Conservation (phyloP, 2,888 invertebrate genomes). For the Cryptus viduatorius region DNA sequence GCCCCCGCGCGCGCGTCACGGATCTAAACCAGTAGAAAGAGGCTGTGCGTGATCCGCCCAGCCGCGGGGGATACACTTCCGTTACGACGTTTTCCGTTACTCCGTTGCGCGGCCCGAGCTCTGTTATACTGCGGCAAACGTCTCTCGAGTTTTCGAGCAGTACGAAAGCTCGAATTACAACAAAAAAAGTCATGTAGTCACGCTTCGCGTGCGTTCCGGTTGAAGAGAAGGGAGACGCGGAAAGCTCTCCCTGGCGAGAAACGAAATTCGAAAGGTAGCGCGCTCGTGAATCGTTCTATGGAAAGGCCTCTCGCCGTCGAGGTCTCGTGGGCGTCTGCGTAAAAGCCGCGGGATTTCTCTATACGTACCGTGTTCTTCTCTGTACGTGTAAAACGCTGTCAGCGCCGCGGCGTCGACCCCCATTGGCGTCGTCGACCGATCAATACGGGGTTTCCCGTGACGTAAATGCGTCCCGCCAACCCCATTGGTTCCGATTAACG, state of each 20-base stretch:
- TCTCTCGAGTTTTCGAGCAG: not conserved
- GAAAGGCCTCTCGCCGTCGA: slow-evolving; percentile 22
- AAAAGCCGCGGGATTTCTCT: slow-evolving; percentile 20
- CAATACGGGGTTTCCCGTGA: slow-evolving; percentile 86
- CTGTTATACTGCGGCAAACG: slow-evolving; percentile 27
- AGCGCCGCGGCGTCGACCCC: slow-evolving; percentile 64
- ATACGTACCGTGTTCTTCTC: not conserved
- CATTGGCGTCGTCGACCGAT: slow-evolving; percentile 82
- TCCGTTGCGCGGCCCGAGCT: not conserved
- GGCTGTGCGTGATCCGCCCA: slow-evolving; percentile 27
- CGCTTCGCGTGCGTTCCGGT: not conserved
- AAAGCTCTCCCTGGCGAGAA: not conserved
- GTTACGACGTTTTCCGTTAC: not conserved
- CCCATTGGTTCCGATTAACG: slow-evolving; percentile 86
- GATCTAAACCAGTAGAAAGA: slow-evolving; percentile 14
- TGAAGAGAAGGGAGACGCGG: not conserved
- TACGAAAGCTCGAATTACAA: not conserved
- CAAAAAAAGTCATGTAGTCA: not conserved
- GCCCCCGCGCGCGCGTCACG: slow-evolving; percentile 27
- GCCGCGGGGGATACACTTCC: not conserved
- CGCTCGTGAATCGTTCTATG: slow-evolving; percentile 12
- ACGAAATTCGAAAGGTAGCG: slow-evolving; percentile 38
- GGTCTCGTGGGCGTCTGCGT: slow-evolving; percentile 57
- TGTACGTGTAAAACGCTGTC: slow-evolving; percentile 46
- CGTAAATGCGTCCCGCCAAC: slow-evolving; percentile 85